phyloP scores from a whole-genome alignment of 2,113 vertebrate genomes.

The Labeo rohita region DNA sequence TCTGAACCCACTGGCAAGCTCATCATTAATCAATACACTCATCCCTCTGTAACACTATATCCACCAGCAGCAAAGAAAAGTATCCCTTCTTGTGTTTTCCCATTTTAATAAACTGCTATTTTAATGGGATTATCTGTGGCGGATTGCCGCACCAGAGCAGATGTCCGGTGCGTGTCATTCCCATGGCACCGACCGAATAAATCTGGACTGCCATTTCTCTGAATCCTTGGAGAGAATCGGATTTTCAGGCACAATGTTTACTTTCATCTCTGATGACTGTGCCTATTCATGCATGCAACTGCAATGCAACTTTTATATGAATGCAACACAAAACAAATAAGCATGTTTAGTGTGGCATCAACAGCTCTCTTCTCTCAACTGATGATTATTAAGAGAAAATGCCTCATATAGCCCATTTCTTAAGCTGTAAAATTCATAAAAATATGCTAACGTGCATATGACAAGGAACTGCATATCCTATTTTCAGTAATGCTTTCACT shows the following conservation, averaged over 20 bases:
- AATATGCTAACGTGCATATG: background rate
- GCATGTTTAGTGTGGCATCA: background rate
- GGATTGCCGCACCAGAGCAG: slow-evolving; percentile 51
- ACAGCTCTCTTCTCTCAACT: background rate
- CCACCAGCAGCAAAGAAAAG: slow-evolving; percentile 59
- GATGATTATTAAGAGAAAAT: background rate
- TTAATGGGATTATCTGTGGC: slow-evolving; percentile 57
- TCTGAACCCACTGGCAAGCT: slow-evolving; percentile 34
- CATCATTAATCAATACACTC: slow-evolving; percentile 67
- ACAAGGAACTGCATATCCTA: background rate
- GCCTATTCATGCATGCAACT: background rate
- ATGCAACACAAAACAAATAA: background rate
- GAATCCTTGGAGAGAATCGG: slow-evolving; percentile 32
- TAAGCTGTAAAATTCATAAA: background rate
- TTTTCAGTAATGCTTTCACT: background rate
- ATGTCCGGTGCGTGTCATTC: slow-evolving; percentile 65
- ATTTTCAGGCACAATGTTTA: slow-evolving; percentile 47
- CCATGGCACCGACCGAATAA: slow-evolving; percentile 34
- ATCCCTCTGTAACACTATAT: slow-evolving; percentile 67
- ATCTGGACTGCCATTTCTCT: slow-evolving; percentile 38
- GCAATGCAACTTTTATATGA: background rate
- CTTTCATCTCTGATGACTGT: slow-evolving; percentile 13
- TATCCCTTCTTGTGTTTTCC: slow-evolving; percentile 63
- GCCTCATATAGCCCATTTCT: background rate
- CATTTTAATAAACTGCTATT: slow-evolving; percentile 69